Conservation (phyloP, 2,888 invertebrate species). For the Hydriomena furcata region DNA sequence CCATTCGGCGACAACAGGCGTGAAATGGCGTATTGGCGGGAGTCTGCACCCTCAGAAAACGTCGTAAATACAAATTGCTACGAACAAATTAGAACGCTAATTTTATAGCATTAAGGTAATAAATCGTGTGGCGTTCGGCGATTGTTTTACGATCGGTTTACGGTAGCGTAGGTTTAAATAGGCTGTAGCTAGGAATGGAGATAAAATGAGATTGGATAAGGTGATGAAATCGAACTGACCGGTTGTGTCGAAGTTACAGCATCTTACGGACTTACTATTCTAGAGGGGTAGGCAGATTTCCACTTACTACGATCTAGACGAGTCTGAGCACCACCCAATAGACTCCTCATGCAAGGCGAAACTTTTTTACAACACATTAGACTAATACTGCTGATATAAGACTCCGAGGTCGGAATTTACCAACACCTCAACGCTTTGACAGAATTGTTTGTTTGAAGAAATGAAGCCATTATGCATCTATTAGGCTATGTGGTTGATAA, state of each 20-base stretch:
- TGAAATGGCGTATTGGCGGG: constrained; percentile 70
- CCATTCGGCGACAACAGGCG: constrained; percentile 65
- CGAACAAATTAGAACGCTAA: constrained; percentile 77
- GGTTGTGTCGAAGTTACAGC: neutral
- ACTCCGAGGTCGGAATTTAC: too few relatives aligned
- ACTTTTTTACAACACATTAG: too few relatives aligned
- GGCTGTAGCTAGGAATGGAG: constrained; percentile 41
- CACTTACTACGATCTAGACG: too few relatives aligned
- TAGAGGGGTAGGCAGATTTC: too few relatives aligned
- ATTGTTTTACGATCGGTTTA: constrained; percentile 69
- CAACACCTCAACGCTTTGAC: too few relatives aligned
- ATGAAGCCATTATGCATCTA: too few relatives aligned
- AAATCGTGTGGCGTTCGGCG: constrained; percentile 60
- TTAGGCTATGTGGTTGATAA: too few relatives aligned
- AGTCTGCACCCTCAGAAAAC: constrained; percentile 48
- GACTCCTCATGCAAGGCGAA: too few relatives aligned
- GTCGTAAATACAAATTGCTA: constrained; percentile 68
- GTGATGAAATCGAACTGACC: constrained; percentile 9
- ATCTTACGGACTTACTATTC: too few relatives aligned
- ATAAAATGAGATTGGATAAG: constrained; percentile 31
- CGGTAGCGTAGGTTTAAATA: constrained; percentile 60
- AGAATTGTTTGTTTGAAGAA: too few relatives aligned
- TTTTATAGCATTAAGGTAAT: constrained; percentile 73
- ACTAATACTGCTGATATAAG: too few relatives aligned
- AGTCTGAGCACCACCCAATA: too few relatives aligned